phyloP scores from a whole-genome alignment of 2,888 invertebrate species.

The Callosobruchus maculatus region DNA sequence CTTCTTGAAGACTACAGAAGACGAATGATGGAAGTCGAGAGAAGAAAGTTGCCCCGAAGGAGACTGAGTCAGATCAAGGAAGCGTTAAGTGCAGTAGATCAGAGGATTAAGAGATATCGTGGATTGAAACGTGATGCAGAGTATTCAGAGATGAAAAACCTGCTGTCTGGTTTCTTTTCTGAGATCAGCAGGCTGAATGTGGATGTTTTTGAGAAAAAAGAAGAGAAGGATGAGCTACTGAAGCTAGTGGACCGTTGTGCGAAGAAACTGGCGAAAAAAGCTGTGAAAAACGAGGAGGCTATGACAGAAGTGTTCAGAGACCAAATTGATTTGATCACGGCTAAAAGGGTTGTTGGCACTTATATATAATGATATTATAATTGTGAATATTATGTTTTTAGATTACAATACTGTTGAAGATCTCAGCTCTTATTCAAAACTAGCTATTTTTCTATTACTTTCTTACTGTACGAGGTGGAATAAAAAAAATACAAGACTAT shows the following conservation, averaged over 20 bases:
- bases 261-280: slow-evolving; percentile 17
- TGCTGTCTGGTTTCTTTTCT: slow-evolving; percentile 17
- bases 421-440: too few relatives aligned
- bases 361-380: not conserved
- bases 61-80: slow-evolving; percentile 13
- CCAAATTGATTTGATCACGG: slow-evolving; percentile 10
- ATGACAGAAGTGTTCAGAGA: slow-evolving; percentile 18
- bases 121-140: slow-evolving; percentile 22
- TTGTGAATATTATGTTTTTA: not conserved
- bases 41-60: not conserved
- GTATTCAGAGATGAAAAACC: slow-evolving; percentile 17
- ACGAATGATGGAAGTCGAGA: slow-evolving; percentile 6
- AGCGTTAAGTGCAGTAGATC: slow-evolving; percentile 14
- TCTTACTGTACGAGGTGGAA: too few relatives aligned
- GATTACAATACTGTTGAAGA: too few relatives aligned
- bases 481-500: too few relatives aligned
- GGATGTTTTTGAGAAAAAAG: slow-evolving; percentile 1
- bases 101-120: slow-evolving; percentile 15
- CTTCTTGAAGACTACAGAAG: slow-evolving; percentile 7
- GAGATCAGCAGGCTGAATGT: slow-evolving; percentile 12
- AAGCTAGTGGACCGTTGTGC: slow-evolving; percentile 2
- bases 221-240: not conserved
- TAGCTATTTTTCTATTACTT: too few relatives aligned
- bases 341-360: not conserved
- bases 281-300: slow-evolving; percentile 18